A percentile compares a stretch with the other conserved stretches of the same genome.
These are phyloP conservation scores for Fringilla coelebs DNA, from an alignment of 2,797 vertebrate genomes.

Conservation along the genomic window DNA sequence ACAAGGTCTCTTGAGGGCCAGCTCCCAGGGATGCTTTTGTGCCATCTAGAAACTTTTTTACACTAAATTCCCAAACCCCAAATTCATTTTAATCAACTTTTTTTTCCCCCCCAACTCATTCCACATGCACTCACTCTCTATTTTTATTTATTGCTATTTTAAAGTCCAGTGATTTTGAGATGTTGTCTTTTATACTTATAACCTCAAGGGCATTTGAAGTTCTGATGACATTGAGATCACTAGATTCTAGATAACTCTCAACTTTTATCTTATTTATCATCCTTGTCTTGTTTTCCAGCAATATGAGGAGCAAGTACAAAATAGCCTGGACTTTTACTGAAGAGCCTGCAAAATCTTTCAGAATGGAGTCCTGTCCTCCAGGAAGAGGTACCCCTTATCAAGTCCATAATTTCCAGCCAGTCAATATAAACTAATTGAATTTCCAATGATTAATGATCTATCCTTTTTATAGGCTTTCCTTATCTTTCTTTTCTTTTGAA, in stretches of 20 bases:
- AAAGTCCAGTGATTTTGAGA: constrained; percentile 14
- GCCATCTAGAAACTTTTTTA: background rate
- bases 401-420: constrained; percentile 65
- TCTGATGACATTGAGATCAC: constrained; percentile 39
- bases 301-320: constrained; percentile 46
- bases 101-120: background rate
- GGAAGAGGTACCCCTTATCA: constrained; percentile 62
- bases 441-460: constrained; percentile 70
- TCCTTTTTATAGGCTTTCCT: constrained; percentile 51
- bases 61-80: background rate
- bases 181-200: constrained; percentile 23
- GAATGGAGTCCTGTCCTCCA: constrained; percentile 29
- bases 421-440: constrained; percentile 75
- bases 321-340: background rate
- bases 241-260: constrained; percentile 8
- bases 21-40: background rate
- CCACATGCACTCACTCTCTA: background rate
- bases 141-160: constrained; percentile 57
- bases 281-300: constrained; percentile 55
- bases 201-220: constrained; percentile 50
- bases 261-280: constrained; percentile 60
- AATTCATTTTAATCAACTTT: constrained; percentile 51
- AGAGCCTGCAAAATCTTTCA: constrained; percentile 18
- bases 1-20: background rate
- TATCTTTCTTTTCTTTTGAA: constrained; percentile 63